Evolutionary conservation across 2,797 vertebrate genomes (phyloP).

Genomic region (Pygocentrus nattereri): DNA sequence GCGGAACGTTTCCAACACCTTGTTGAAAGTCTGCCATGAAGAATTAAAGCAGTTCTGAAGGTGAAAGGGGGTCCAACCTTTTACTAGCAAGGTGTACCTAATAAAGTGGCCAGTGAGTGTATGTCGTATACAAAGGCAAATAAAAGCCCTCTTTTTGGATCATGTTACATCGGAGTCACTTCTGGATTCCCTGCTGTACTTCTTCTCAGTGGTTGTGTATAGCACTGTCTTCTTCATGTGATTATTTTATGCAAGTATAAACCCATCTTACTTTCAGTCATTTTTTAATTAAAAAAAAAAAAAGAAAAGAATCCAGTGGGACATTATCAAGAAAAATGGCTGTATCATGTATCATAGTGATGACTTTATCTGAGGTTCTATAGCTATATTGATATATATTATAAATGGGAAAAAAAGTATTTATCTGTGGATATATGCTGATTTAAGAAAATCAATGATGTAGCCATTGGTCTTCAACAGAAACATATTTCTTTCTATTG

Average conservation of each 20-base stretch:
- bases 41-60: too few species aligned
- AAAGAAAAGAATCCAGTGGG: constrained; percentile 69
- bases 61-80: too few species aligned
- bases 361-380: constrained; percentile 75
- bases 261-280: constrained; percentile 66
- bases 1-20: too few species aligned
- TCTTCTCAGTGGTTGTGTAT: constrained; percentile 75
- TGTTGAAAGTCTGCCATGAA: too few species aligned
- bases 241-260: constrained; percentile 80
- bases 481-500: constrained; percentile 79
- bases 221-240: constrained; percentile 81
- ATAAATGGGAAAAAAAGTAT: constrained; percentile 68
- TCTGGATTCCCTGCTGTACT: constrained; percentile 71
- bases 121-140: too few species aligned
- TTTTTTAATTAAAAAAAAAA: constrained; percentile 50
- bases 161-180: too few species aligned
- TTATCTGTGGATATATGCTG: constrained; percentile 65
- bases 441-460: constrained; percentile 53
- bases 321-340: constrained; percentile 73
- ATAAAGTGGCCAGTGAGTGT: too few species aligned
- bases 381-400: constrained; percentile 77
- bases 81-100: too few species aligned
- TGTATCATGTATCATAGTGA: constrained; percentile 76
- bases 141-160: constrained; percentile 56
- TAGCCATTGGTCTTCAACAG: constrained; percentile 73